These are phyloP conservation scores for Drosophila siamana DNA, from an alignment of 2,888 invertebrate genomes.

Conservation along the genomic window DNA sequence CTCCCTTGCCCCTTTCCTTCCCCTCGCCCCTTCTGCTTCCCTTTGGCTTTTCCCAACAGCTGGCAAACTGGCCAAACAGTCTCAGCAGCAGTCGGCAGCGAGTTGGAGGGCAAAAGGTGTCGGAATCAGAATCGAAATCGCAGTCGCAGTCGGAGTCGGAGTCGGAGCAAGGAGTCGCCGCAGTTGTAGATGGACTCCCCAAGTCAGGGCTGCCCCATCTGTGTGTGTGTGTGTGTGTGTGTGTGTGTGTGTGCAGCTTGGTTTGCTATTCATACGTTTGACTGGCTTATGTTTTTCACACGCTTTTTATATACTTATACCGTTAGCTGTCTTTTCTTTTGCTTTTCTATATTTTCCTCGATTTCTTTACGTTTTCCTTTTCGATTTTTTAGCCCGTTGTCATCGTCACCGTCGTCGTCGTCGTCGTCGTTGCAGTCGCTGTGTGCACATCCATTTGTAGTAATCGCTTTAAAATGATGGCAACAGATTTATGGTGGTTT, in stretches of 20 bases:
- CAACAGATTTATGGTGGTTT: constrained; percentile 83
- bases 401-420: constrained; percentile 48
- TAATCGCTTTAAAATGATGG: constrained; percentile 81
- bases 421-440: constrained; percentile 18
- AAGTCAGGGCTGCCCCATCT: not conserved
- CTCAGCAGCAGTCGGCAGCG: constrained; percentile 1
- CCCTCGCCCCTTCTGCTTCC: no score
- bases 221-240: constrained; percentile 1
- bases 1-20: not conserved
- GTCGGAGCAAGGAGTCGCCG: not conserved
- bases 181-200: constrained; percentile 29
- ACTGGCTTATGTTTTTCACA: constrained; percentile 63
- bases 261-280: constrained; percentile 71
- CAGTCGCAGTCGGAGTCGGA: constrained; percentile 1
- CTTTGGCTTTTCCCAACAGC: not conserved
- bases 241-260: constrained; percentile 25
- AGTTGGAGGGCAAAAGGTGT: constrained; percentile 2
- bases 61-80: constrained; percentile 34
- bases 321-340: constrained; percentile 20
- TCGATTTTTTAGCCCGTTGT: constrained; percentile 44
- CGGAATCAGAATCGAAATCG: constrained; percentile 19
- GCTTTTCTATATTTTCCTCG: not conserved
- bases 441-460: constrained; percentile 76
- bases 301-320: constrained; percentile 68
- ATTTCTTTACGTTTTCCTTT: constrained; percentile 9